Base-by-base conservation (phyloP, 2,797 vertebrate species). In the Leuciscus waleckii region DNA sequence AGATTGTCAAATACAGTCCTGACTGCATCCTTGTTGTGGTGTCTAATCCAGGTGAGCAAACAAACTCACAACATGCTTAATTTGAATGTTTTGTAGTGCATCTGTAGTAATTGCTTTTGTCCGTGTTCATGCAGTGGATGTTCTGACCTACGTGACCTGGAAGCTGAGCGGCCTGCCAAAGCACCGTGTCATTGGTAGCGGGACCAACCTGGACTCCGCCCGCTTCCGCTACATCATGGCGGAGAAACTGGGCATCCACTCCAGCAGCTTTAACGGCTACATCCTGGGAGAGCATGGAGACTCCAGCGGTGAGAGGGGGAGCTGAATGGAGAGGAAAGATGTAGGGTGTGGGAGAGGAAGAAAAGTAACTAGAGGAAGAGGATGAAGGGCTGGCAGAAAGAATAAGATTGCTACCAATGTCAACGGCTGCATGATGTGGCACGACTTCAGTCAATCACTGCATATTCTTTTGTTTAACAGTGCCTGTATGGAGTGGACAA, bases 121-220 rank as follows among this genome's bases (percentile, higher is more conserved):
- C 23, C 26, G n/a, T 76, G 43, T 83, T 56, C 21, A 19, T 89
- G 13, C 89, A 99, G 98, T 99, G 90, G 98, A 99, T 63, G 96
- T 99, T 90, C 91, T 99, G 89, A 99, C 97, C 13, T 99, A 99
- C 0, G 96, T 99, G 58, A 98, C 98, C 67, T 99, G 98, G 98
- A 99, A 99, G 88, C 94, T 99, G 83, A 99, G 98, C 16, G 97
- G 98, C 7, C 92, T 99, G 84, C 98, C 98, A 63, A 98, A 98
- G 86, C 94, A 98, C 92, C 97, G 97, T 0, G 96, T 99, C 89
- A 98, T 99, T 8, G 98, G 98, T 90, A 99, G 98, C 0, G 98
- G 98, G 17, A 98, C 97, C 92, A 99, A 99, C 92, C 95, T 99
- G 88, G 98, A 99, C 90, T 97, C 98, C 0, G 98, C 98, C 67